These are phyloP conservation scores for Aphidius gifuensis DNA, from an alignment of 1,140 invertebrate species.

Conservation along the genomic window DNA sequence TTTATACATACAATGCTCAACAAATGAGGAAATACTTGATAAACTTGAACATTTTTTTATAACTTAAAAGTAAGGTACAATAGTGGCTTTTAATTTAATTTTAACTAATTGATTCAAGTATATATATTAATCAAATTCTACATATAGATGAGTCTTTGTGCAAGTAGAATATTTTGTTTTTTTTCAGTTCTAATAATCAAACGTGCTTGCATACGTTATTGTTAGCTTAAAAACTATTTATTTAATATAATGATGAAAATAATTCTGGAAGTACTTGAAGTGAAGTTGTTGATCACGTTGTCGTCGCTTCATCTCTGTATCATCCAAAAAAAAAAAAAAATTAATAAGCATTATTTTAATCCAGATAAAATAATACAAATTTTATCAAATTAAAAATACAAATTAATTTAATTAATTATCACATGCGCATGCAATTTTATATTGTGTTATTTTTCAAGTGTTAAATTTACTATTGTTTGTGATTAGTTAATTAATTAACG, in stretches of 20 bases:
- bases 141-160: too few relatives aligned
- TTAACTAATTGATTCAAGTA: too few relatives aligned
- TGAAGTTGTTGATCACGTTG: conserved; percentile 1
- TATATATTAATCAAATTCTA: too few relatives aligned
- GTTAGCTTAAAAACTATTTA: background rate
- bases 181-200: too few relatives aligned
- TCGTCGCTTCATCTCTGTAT: background rate
- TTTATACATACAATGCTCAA: conserved; percentile 30
- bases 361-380: background rate
- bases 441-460: too few relatives aligned
- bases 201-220: too few relatives aligned
- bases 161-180: too few relatives aligned
- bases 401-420: too few relatives aligned
- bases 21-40: conserved; percentile 23
- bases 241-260: conserved; percentile 11
- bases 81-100: background rate
- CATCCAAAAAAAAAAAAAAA: conserved; percentile 8
- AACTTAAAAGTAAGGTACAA: conserved; percentile 15
- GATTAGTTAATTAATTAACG: too few relatives aligned
- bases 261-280: conserved; percentile 15
- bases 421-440: too few relatives aligned
- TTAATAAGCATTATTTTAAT: background rate
- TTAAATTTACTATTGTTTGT: too few relatives aligned
- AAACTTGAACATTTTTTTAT: conserved; percentile 1
- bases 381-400: background rate